Percentiles rank a stretch among this genome's conserved stretches.
phyloP scores from a whole-genome alignment of 2,888 invertebrate species.

The Saturnia pavonia region DNA sequence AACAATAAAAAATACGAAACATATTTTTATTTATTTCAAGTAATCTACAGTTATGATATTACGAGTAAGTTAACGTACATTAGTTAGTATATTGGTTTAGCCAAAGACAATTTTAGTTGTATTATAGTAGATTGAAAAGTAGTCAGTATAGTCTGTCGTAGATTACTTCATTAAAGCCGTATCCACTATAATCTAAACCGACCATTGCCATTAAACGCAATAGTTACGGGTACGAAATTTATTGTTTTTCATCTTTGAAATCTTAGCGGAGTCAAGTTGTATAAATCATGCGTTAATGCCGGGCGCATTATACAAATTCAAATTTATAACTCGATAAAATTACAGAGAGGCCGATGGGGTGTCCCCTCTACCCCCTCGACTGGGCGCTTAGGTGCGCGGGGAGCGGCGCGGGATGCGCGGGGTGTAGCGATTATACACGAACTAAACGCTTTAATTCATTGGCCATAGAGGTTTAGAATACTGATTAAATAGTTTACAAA shows the following conservation, averaged over 20 bases:
- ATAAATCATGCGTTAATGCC: constrained; percentile 82
- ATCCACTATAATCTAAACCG: constrained; percentile 47
- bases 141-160: no score
- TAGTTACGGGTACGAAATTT: constrained; percentile 79
- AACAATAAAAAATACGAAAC: no score
- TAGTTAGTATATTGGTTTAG: no score
- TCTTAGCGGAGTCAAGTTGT: constrained; percentile 81
- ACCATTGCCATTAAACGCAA: constrained; percentile 70
- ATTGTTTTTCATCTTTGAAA: constrained; percentile 83
- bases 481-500: constrained; percentile 29
- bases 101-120: no score
- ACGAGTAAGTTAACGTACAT: no score
- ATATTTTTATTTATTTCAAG: no score
- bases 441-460: constrained; percentile 77
- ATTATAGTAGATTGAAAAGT: no score
- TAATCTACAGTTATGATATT: no score
- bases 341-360: constrained; percentile 72
- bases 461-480: constrained; percentile 43
- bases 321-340: constrained; percentile 83
- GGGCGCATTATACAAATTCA: constrained; percentile 80
- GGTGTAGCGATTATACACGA: constrained; percentile 51
- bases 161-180: constrained; percentile 16
- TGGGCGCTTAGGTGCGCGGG: constrained; percentile 13
- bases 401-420: constrained; percentile 26
- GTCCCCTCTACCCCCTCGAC: constrained; percentile 42